phyloP scores from a whole-genome alignment of 1,140 invertebrate species.

The Drosophila rhopaloa region DNA sequence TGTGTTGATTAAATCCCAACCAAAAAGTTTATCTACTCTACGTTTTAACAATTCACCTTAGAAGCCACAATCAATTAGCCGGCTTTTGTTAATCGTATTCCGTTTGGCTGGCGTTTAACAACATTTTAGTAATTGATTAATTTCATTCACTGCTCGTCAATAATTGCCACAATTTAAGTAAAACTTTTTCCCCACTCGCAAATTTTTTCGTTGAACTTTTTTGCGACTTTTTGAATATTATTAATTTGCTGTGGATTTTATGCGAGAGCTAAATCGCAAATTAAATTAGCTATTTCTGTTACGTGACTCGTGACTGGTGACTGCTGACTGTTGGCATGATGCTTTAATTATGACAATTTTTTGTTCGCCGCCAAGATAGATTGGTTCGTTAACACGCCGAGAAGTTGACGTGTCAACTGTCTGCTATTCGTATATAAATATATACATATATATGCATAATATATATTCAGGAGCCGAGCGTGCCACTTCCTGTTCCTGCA shows the following conservation, averaged over 20 bases:
- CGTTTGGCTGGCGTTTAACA: slow-evolving; percentile 23
- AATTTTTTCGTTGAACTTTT: slow-evolving; percentile 16
- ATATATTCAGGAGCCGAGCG: slow-evolving; percentile 25
- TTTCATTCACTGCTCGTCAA: slow-evolving; percentile 48
- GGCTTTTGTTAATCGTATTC: slow-evolving; percentile 4
- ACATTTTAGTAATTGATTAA: slow-evolving; percentile 67
- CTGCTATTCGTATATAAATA: slow-evolving; percentile 13
- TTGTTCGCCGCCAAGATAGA: slow-evolving; percentile 37
- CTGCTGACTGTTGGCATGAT: slow-evolving; percentile 36
- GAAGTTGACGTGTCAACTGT: slow-evolving; percentile 61
- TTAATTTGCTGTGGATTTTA: slow-evolving; percentile 49
- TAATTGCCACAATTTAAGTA: slow-evolving; percentile 40
- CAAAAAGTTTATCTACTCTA: background rate
- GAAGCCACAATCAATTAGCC: slow-evolving; percentile 17
- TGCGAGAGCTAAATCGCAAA: slow-evolving; percentile 68
- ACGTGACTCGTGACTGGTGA: slow-evolving; percentile 59
- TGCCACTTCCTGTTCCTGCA: slow-evolving; percentile 51
- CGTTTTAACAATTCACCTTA: background rate
- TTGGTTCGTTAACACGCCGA: slow-evolving; percentile 60
- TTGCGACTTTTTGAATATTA: slow-evolving; percentile 24
- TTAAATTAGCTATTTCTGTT: slow-evolving; percentile 75
- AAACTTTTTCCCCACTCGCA: slow-evolving; percentile 19
- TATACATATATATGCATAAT: slow-evolving; percentile 8
- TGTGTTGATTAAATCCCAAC: background rate
- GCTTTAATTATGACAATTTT: slow-evolving; percentile 70